Evolutionary conservation across 1,140 invertebrate species (phyloP).

Genomic region (Cecropterus lyciades): DNA sequence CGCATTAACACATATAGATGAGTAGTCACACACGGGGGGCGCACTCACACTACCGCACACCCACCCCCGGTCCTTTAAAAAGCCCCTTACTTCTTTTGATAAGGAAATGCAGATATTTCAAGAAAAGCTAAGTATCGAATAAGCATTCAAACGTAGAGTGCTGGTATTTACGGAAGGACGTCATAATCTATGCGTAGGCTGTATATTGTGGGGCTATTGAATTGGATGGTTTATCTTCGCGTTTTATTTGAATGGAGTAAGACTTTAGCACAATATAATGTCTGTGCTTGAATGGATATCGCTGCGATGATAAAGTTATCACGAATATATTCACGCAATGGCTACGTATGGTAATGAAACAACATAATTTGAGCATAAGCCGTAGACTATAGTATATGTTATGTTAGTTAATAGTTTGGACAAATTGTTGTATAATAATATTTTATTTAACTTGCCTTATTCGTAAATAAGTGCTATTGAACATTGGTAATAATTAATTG

Average conservation of each 20-base stretch:
- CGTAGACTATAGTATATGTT: no score
- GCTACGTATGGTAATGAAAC: no score
- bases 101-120: conserved; percentile 83
- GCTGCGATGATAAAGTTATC: no score
- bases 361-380: no score
- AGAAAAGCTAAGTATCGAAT: conserved; percentile 80
- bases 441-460: no score
- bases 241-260: conserved; percentile 27
- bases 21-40: conserved; percentile 63
- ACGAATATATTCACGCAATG: no score
- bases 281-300: conserved; percentile 14
- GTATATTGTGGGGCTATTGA: conserved; percentile 19
- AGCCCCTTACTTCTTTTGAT: conserved; percentile 71
- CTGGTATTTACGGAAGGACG: conserved; percentile 60
- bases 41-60: conserved; percentile 55
- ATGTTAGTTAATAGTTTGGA: no score
- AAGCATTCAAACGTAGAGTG: conserved; percentile 63
- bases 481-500: no score
- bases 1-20: conserved; percentile 82
- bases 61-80: conserved; percentile 66
- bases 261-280: conserved; percentile 22
- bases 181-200: conserved; percentile 58
- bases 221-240: conserved; percentile 27
- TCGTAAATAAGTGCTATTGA: no score
- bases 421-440: no score